Evolutionary conservation across 2,888 invertebrate genomes (phyloP).

Genomic region (Elysia crispata): DNA sequence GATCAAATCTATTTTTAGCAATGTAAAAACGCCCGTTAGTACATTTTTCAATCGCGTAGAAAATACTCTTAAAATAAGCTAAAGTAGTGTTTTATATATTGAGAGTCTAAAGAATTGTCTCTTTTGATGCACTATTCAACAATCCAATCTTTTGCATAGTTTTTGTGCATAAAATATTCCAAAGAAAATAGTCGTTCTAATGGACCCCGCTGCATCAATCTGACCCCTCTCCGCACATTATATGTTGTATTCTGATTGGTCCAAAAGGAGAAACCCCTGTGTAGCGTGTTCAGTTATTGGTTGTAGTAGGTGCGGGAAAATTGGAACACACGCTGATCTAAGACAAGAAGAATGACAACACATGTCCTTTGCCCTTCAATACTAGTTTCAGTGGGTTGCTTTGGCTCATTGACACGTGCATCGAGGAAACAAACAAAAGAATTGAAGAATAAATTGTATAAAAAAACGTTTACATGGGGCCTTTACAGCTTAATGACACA

Average conservation of each 20-base stretch:
- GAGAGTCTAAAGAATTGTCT: constrained; percentile 25
- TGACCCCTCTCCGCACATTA: no score
- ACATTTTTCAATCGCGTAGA: constrained; percentile 55
- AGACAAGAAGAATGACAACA: constrained; percentile 12
- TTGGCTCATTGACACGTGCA: no score
- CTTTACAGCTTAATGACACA: no score
- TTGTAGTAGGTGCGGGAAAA: constrained; percentile 42
- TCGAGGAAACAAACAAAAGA: no score
- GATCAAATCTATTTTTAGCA: constrained; percentile 57
- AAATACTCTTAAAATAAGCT: constrained; percentile 46
- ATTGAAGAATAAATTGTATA: no score
- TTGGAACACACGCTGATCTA: constrained; percentile 47
- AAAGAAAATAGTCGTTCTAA: no score
- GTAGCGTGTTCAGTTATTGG: constrained; percentile 50
- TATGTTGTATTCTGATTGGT: constrained; percentile 57
- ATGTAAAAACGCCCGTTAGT: constrained; percentile 54
- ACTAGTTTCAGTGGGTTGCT: no score
- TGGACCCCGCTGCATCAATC: no score
- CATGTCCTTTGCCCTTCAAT: no score
- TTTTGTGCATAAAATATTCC: no score
- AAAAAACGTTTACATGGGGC: no score
- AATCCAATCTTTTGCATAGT: constrained; percentile 6
- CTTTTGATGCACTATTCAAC: constrained; percentile 40
- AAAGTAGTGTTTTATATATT: constrained; percentile 2
- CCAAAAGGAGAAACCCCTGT: constrained; percentile 44